These are phyloP conservation scores for Tanaodytes sp. DNA, from an alignment of 2,888 invertebrate genomes.

Conservation along the genomic window DNA sequence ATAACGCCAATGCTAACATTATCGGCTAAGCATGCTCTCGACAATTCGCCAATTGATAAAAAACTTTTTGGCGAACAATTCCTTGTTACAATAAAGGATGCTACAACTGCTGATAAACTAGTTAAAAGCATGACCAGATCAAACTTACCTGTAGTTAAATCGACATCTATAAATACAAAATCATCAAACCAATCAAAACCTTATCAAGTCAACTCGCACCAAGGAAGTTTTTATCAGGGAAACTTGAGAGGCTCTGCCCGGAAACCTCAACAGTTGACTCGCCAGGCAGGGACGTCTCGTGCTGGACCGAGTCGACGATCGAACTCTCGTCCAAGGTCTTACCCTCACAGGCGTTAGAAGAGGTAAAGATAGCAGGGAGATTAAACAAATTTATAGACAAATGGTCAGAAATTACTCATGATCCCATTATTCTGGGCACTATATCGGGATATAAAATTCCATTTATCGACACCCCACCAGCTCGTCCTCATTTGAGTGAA, in stretches of 20 bases:
- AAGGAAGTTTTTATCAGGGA: too few species aligned
- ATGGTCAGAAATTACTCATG: background rate
- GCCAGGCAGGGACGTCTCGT: background rate
- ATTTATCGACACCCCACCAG: background rate
- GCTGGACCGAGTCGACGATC: slow-evolving; percentile 15
- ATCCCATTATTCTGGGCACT: background rate
- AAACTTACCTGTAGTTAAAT: background rate
- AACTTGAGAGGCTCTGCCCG: slow-evolving; percentile 10
- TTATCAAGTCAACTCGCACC: too few species aligned
- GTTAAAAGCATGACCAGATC: slow-evolving; percentile 15
- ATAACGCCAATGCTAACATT: slow-evolving; percentile 25
- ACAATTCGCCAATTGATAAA: slow-evolving; percentile 26
- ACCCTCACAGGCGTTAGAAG: slow-evolving; percentile 7
- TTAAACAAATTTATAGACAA: slow-evolving; percentile 2
- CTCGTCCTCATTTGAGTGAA: background rate
- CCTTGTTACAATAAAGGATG: slow-evolving; percentile 24
- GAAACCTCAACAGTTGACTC: slow-evolving; percentile 3
- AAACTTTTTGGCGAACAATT: slow-evolving; percentile 39
- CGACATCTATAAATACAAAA: background rate
- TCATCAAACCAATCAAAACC: too few species aligned
- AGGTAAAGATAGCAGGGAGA: slow-evolving; percentile 10
- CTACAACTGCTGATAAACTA: slow-evolving; percentile 29
- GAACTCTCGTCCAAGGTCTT: slow-evolving; percentile 10
- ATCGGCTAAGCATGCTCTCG: slow-evolving; percentile 22
- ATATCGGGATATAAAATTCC: slow-evolving; percentile 1